phyloP scores from a whole-genome alignment of 2,888 invertebrate species.

The Erpobdella octoculata region DNA sequence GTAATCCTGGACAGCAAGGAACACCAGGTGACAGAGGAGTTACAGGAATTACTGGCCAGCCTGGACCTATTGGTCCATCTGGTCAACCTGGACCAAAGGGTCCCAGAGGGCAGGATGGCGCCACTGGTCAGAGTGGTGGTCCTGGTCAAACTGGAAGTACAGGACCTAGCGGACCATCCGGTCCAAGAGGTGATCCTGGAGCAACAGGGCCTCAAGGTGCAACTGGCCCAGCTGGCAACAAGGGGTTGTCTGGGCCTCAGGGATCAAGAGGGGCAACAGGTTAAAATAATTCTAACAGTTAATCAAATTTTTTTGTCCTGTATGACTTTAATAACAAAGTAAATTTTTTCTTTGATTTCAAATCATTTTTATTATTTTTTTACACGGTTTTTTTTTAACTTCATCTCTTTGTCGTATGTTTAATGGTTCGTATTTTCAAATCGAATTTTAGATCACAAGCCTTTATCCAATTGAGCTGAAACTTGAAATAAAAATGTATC shows the following conservation, averaged over 20 bases:
- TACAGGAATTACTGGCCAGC: slow-evolving; percentile 34
- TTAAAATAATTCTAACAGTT: background rate
- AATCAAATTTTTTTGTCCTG: background rate
- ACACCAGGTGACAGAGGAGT: slow-evolving; percentile 33
- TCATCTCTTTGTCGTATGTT: no score
- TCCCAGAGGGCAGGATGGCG: slow-evolving; percentile 16
- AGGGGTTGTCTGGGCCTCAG: slow-evolving; percentile 23
- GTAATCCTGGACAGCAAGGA: slow-evolving; percentile 29
- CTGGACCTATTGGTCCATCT: slow-evolving; percentile 29
- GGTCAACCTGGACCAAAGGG: slow-evolving; percentile 35
- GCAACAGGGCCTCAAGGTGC: slow-evolving; percentile 31
- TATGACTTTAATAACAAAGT: background rate
- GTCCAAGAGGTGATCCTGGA: slow-evolving; percentile 32
- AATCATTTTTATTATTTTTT: background rate
- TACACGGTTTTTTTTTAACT: background rate
- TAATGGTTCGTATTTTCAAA: no score
- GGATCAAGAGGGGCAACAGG: slow-evolving; percentile 20
- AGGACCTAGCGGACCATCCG: slow-evolving; percentile 23
- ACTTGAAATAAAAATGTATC: no score
- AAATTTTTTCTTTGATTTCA: background rate
- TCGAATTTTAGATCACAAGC: no score
- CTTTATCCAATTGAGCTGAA: no score
- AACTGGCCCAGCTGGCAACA: slow-evolving; percentile 42
- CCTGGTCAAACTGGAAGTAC: slow-evolving; percentile 50
- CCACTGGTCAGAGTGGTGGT: slow-evolving; percentile 20